Base-by-base conservation (phyloP, 2,797 vertebrate genomes). In the Capromys pilorides region DNA sequence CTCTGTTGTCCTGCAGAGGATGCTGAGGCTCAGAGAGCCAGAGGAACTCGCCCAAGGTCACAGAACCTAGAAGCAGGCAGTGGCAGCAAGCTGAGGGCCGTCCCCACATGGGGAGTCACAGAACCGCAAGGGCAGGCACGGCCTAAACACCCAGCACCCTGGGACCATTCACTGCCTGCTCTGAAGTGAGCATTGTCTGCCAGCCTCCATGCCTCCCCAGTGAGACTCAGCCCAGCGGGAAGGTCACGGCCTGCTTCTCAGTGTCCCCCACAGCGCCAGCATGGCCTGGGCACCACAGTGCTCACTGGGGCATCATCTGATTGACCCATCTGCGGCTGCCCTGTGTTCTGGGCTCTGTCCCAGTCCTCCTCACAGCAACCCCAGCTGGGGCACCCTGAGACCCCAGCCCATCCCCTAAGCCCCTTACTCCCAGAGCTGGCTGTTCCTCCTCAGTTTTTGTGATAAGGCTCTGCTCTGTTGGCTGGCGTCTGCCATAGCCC, bases 221-320 rank as follows among this genome's bases (percentile, higher is more conserved):
- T 33, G 73, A 96, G 62, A 64, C 54, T 33, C 54, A 69, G 61
- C 49, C 90, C 95, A 0, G 22, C 1, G 73, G 96, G 92, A 94
- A 96, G 94, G 88, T 84, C 86, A n/a, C 21, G 61, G 69, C 81
- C 86, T 64, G 67, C 39, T 92, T 92, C 79, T 49, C 84, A 0
- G 0, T 0, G 1, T 59, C 31, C 59, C 92, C 84, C 51, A 33
- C 59, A 13, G 87, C 90, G 71, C 79, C 45, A 67, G 57, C 10
- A 0, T 1, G 39, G 83, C 3, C 0, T 10, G 1, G 26, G 64
- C 16, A 10, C 54, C 49, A 1, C 12, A 86, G 6, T 28, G 69
- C 84, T 88, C 82, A 54, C 61, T 36, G 79, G 90, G 78, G 81
- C 67, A 1, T 69, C 78, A 33, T 33, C 64, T 4, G 64, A 88